Percentiles rank a stretch among this genome's conserved stretches.
phyloP scores from a whole-genome alignment of 23 tunicate species.

The Halocynthia aurantium region DNA sequence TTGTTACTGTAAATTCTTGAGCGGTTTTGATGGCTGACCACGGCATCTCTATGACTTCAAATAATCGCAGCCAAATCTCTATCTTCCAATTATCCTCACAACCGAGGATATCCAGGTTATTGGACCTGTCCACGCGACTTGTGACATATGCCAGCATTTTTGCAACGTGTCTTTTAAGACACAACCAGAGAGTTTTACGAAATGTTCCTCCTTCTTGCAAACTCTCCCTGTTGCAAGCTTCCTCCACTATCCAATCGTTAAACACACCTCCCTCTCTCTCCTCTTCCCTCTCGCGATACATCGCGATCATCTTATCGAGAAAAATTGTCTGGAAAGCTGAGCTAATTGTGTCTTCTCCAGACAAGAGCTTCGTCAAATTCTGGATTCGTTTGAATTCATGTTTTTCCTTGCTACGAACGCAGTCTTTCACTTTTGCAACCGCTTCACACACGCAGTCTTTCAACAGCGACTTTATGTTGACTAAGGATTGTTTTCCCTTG shows the following conservation, averaged over 20 bases:
- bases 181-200: conserved; percentile 53
- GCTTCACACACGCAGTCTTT: conserved; percentile 35
- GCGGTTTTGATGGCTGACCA: neutral
- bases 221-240: conserved; percentile 44
- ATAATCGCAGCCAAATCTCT: conserved; percentile 35
- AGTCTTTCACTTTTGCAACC: conserved; percentile 26
- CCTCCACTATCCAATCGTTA: conserved; percentile 33
- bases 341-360: neutral
- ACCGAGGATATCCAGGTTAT: conserved; percentile 35
- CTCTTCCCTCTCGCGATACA: conserved; percentile 20
- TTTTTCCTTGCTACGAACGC: neutral
- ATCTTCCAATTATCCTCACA: neutral
- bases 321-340: conserved; percentile 19
- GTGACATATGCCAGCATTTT: conserved; percentile 37
- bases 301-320: conserved; percentile 6
- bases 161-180: conserved; percentile 30
- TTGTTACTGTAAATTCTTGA: neutral
- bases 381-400: conserved; percentile 26
- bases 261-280: neutral
- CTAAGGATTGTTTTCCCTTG: neutral
- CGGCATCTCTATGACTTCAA: conserved; percentile 1
- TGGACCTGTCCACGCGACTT: conserved; percentile 29
- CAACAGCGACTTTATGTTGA: conserved; percentile 16
- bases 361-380: conserved; percentile 24
- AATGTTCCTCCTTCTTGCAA: conserved; percentile 85